These are phyloP conservation scores for Metridium senile DNA, from an alignment of 92 coral and sea anemone species.

Conservation along the genomic window DNA sequence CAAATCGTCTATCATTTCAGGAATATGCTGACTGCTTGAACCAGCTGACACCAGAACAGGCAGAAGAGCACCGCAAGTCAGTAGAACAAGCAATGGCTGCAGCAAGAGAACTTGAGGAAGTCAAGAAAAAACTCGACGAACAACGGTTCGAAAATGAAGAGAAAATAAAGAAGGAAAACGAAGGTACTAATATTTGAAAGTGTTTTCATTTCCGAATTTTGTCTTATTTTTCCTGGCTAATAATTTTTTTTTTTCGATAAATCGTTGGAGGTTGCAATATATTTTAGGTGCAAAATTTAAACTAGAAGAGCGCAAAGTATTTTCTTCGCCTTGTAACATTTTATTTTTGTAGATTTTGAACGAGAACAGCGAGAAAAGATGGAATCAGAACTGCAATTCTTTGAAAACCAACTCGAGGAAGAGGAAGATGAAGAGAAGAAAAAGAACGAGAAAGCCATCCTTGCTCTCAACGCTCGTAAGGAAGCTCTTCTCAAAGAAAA, in stretches of 20 bases:
- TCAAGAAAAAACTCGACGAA: slow-evolving; percentile 90
- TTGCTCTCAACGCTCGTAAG: slow-evolving; percentile 92
- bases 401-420: slow-evolving; percentile 71
- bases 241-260: too few species aligned
- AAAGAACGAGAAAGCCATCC: slow-evolving; percentile 92
- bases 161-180: slow-evolving; percentile 77
- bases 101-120: slow-evolving; percentile 94
- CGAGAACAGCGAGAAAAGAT: slow-evolving; percentile 62
- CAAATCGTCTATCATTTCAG: slow-evolving; percentile 17
- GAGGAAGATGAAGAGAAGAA: slow-evolving; percentile 91
- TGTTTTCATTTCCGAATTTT: too few species aligned
- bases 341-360: slow-evolving; percentile 48
- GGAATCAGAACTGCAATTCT: slow-evolving; percentile 63
- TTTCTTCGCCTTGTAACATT: too few species aligned
- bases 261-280: too few species aligned
- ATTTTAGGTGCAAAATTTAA: too few species aligned
- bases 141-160: slow-evolving; percentile 79
- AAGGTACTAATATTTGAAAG: slow-evolving; percentile 63
- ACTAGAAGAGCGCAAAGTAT: too few species aligned
- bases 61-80: slow-evolving; percentile 94
- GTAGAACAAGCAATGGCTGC: slow-evolving; percentile 97
- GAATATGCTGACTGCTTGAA: slow-evolving; percentile 95
- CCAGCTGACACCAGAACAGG: slow-evolving; percentile 96
- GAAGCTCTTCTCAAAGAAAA: slow-evolving; percentile 93
- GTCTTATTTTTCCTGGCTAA: too few species aligned